Conservation (phyloP, 2,113 vertebrate species). For the Ochotona curzoniae region DNA sequence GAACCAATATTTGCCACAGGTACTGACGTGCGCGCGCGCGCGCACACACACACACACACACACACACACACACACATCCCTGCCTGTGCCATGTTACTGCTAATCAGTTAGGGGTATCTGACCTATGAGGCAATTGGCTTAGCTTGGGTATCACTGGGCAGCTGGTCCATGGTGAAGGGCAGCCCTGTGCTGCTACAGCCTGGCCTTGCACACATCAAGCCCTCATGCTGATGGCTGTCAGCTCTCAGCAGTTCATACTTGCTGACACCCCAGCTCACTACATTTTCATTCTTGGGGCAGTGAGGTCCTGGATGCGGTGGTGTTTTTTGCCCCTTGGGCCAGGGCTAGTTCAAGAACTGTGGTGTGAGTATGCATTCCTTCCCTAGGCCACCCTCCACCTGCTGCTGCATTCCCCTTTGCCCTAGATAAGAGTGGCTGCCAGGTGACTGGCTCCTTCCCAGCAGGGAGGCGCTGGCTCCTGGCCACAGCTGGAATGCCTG, state of each 20-base stretch:
- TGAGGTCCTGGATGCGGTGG: not conserved
- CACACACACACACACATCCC: not conserved
- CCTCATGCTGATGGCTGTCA: not conserved
- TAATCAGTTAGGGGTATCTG: not conserved
- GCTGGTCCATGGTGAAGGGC: not conserved
- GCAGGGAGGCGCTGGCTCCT: not conserved
- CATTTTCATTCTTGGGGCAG: not conserved
- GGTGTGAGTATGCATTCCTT: not conserved
- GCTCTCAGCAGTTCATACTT: not conserved
- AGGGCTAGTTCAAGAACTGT: not conserved
- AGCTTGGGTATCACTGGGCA: not conserved
- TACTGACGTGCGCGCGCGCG: too few species aligned
- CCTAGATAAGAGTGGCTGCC: constrained; percentile 20
- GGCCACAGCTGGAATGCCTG: not conserved
- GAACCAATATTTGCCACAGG: not conserved
- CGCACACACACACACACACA: not conserved
- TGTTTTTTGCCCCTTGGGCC: not conserved
- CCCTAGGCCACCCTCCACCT: not conserved
- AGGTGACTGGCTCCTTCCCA: constrained; percentile 3
- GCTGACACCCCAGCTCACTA: not conserved
- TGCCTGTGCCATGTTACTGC: not conserved
- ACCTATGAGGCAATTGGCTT: not conserved
- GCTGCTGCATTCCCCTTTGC: not conserved
- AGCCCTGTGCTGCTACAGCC: not conserved
- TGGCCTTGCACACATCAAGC: not conserved